A percentile compares a stretch with the other conserved stretches of the same genome.
Conservation (phyloP, 2,113 vertebrate genomes). For the Cavia aperea region DNA sequence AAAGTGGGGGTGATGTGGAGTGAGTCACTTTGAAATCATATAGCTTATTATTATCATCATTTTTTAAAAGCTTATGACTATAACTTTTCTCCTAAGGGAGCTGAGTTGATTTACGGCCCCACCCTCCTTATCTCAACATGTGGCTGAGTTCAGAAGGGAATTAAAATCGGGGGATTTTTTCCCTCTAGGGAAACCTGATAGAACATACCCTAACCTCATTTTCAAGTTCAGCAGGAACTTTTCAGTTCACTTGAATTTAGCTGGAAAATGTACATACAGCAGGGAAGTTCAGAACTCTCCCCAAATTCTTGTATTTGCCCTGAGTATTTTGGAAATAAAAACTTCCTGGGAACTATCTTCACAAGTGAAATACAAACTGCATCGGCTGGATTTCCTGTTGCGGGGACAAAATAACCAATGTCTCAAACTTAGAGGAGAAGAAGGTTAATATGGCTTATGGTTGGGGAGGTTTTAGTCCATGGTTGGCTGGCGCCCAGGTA, state of each 20-base stretch:
- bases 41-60: constrained; percentile 69
- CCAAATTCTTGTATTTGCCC: neutral
- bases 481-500: neutral
- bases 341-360: neutral
- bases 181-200: constrained; percentile 49
- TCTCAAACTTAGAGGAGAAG: neutral
- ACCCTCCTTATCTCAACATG: constrained; percentile 68
- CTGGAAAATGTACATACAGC: constrained; percentile 1
- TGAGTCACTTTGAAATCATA: constrained; percentile 70
- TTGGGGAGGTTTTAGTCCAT: neutral
- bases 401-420: neutral
- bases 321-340: neutral
- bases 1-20: neutral
- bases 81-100: constrained; percentile 69
- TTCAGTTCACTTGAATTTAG: constrained; percentile 35
- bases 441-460: neutral
- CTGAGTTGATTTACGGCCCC: constrained; percentile 65
- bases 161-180: constrained; percentile 60
- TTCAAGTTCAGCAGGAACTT: constrained; percentile 51
- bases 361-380: rapidly evolving
- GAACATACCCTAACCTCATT: constrained; percentile 44
- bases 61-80: constrained; percentile 65
- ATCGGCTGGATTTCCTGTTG: neutral
- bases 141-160: constrained; percentile 68
- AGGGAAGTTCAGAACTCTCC: neutral